Conservation (phyloP, 2,113 vertebrate genomes). For the Gopherus flavomarginatus region DNA sequence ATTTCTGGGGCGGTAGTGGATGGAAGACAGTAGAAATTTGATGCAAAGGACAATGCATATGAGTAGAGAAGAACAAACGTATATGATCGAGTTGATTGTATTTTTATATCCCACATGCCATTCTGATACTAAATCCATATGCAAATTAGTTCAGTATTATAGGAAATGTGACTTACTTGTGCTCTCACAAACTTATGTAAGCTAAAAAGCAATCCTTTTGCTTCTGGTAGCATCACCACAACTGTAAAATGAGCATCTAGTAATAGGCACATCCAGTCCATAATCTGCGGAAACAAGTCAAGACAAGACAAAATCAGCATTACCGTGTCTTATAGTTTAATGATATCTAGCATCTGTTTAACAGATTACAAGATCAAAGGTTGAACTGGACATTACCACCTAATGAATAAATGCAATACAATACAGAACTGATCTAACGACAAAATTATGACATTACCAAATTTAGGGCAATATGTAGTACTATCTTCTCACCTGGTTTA, state of each 20-base stretch:
- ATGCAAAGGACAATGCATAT: background rate
- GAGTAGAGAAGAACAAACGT: background rate
- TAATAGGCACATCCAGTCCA: constrained; percentile 95
- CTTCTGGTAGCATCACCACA: constrained; percentile 92
- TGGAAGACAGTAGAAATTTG: background rate
- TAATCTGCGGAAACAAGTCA: constrained; percentile 79
- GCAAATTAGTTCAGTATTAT: background rate
- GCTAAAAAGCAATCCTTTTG: constrained; percentile 84
- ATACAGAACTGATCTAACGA: background rate
- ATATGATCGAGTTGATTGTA: background rate
- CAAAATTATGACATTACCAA: background rate
- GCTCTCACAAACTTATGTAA: constrained; percentile 90
- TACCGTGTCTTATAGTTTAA: background rate
- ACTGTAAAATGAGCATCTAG: constrained; percentile 95
- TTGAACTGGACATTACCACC: background rate
- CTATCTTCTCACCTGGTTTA: constrained; percentile 84
- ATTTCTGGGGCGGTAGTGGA: background rate
- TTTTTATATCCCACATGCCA: background rate
- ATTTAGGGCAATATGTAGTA: background rate
- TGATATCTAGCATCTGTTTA: background rate
- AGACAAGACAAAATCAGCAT: background rate
- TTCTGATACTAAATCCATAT: background rate
- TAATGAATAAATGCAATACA: background rate
- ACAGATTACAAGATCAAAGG: background rate
- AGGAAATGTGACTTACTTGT: constrained; percentile 84